phyloP scores from a whole-genome alignment of 1,140 invertebrate genomes.

The Nephila pilipes region DNA sequence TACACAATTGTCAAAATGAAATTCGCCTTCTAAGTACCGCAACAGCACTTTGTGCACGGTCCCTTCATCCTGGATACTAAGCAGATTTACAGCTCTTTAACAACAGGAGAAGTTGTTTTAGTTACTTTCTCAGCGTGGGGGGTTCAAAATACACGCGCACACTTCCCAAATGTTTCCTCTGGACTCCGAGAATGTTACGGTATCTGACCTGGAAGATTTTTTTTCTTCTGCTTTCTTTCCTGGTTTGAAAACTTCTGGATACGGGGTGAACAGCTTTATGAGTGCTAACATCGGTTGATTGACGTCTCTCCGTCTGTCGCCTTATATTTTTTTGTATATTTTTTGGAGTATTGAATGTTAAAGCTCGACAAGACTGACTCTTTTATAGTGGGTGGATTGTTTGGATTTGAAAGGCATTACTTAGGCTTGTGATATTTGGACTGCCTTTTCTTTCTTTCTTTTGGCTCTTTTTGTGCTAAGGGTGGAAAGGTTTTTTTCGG shows the following conservation, averaged over 20 bases:
- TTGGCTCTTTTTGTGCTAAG: too few relatives aligned
- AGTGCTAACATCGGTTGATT: constrained; percentile 38
- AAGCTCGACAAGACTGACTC: not conserved
- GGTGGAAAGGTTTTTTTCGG: too few relatives aligned
- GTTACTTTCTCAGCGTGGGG: constrained; percentile 29
- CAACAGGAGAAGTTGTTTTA: constrained; percentile 19
- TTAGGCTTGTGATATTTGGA: too few relatives aligned
- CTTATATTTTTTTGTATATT: not conserved
- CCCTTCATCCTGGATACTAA: not conserved
- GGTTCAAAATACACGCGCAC: constrained; percentile 33
- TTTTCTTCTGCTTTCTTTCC: constrained; percentile 23
- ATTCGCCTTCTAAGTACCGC: too few relatives aligned
- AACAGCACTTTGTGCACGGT: not conserved
- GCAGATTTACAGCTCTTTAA: constrained; percentile 44
- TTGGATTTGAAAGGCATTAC: constrained; percentile 4
- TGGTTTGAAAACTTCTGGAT: constrained; percentile 1
- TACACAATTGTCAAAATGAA: too few relatives aligned
- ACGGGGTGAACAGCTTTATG: constrained; percentile 32
- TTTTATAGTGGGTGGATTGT: constrained; percentile 7
- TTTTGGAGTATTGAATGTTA: not conserved
- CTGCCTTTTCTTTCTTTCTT: too few relatives aligned
- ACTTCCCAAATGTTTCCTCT: not conserved
- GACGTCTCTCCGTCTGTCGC: constrained; percentile 25
- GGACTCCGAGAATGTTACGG: constrained; percentile 17
- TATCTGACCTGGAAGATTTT: constrained; percentile 37